phyloP scores from a whole-genome alignment of 1,140 invertebrate species.

The Ips nitidus region DNA sequence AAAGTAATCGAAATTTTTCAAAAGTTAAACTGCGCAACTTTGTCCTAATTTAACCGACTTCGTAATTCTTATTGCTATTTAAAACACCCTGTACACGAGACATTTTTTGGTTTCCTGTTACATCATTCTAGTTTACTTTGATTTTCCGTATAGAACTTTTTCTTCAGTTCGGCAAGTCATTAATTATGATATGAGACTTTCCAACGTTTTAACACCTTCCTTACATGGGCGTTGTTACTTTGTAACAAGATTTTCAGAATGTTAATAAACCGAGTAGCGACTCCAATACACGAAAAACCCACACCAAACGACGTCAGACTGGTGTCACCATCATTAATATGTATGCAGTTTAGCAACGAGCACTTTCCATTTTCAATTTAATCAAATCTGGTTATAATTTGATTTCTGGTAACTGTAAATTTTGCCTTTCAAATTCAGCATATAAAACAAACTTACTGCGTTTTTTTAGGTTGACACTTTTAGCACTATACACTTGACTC shows the following conservation, averaged over 20 bases:
- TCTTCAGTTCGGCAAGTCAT: too few species aligned
- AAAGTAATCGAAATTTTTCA: too few species aligned
- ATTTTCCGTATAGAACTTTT: too few species aligned
- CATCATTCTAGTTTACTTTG: too few species aligned
- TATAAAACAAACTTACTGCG: not conserved
- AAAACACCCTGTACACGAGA: too few species aligned
- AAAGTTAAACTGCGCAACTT: too few species aligned
- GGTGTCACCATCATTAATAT: conserved; percentile 20
- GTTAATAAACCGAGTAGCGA: conserved; percentile 7
- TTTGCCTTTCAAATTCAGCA: too few species aligned
- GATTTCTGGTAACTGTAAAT: not conserved
- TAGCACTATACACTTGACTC: not conserved
- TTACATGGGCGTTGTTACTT: conserved; percentile 7
- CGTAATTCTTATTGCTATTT: too few species aligned
- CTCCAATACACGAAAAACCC: conserved; percentile 20
- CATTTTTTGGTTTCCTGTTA: too few species aligned
- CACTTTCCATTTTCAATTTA: conserved; percentile 25
- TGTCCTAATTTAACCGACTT: too few species aligned
- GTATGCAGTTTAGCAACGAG: conserved; percentile 10
- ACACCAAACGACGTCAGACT: conserved; percentile 21
- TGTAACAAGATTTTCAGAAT: too few species aligned
- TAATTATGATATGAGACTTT: too few species aligned
- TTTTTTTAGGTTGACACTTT: not conserved
- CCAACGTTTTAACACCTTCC: conserved; percentile 14
- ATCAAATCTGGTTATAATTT: conserved; percentile 8